phyloP scores from a whole-genome alignment of 2,797 vertebrate species.

The Limnodromus scolopaceus region DNA sequence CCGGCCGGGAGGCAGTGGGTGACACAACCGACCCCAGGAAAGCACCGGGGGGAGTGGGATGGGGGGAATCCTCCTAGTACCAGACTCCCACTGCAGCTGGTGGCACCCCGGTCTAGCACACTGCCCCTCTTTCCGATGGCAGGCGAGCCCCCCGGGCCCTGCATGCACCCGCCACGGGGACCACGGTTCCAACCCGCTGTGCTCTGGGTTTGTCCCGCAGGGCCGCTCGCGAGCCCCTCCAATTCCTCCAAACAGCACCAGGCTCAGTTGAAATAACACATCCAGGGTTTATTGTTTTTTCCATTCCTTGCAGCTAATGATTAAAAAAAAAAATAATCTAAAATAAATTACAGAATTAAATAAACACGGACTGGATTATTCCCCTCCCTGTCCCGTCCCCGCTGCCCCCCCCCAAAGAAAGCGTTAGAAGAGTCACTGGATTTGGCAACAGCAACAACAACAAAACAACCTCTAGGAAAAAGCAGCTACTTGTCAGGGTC shows the following conservation, averaged over 20 bases:
- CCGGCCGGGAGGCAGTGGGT: not conserved
- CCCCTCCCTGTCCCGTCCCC: not conserved
- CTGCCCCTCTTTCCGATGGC: not conserved
- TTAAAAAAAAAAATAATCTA: constrained; percentile 61
- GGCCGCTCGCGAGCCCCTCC: not conserved
- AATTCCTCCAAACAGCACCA: constrained; percentile 24
- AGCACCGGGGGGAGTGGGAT: accelerated
- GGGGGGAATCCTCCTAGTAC: not conserved
- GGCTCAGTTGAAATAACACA: constrained; percentile 58
- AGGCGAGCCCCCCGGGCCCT: accelerated
- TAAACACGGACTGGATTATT: constrained; percentile 69
- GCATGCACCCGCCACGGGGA: accelerated
- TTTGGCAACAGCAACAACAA: constrained; percentile 56
- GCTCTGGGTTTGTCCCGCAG: not conserved
- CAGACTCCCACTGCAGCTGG: accelerated
- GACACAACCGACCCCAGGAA: not conserved
- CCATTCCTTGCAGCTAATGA: constrained; percentile 74
- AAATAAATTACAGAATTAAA: constrained; percentile 86
- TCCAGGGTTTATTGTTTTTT: constrained; percentile 74
- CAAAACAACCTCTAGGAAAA: constrained; percentile 35
- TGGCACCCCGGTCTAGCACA: accelerated
- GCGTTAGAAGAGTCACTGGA: constrained; percentile 35
- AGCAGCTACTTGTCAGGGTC: not conserved
- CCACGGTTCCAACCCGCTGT: not conserved
- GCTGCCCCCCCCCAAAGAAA: not conserved